Conservation (phyloP, 2,888 invertebrate species). For the Arrhopalites spinosus region DNA sequence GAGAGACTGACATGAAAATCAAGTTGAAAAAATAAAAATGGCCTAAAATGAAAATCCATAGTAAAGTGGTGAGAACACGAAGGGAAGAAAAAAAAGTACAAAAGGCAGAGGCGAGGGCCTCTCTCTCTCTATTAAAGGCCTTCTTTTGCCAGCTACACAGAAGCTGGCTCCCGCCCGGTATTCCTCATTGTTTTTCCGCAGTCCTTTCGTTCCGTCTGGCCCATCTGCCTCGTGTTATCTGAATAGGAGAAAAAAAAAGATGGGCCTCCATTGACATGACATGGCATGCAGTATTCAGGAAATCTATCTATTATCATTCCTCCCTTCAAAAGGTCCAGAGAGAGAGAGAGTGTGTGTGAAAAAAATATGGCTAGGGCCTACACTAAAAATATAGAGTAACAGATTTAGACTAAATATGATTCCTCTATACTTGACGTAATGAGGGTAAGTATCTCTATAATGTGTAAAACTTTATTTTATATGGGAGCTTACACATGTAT, state of each 20-base stretch:
- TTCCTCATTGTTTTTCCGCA: slow-evolving; percentile 28
- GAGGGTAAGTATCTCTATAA: background rate
- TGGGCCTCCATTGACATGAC: slow-evolving; percentile 2
- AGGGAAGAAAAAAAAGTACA: slow-evolving; percentile 14
- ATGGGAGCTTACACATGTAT: background rate
- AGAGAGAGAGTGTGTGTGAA: too few species aligned
- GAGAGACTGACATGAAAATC: slow-evolving; percentile 19
- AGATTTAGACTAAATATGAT: too few species aligned
- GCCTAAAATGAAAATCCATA: slow-evolving; percentile 31
- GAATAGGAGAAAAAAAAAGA: slow-evolving; percentile 1
- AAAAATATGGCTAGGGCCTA: too few species aligned
- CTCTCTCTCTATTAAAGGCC: slow-evolving; percentile 7
- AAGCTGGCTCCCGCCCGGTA: slow-evolving; percentile 26
- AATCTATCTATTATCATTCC: slow-evolving; percentile 3
- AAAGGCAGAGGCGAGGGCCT: slow-evolving; percentile 17
- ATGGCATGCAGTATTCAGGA: background rate
- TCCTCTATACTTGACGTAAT: too few species aligned
- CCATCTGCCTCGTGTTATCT: slow-evolving; percentile 27
- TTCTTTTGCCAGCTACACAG: slow-evolving; percentile 21
- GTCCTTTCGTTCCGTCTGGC: slow-evolving; percentile 33
- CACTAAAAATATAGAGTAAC: too few species aligned
- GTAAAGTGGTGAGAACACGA: slow-evolving; percentile 27
- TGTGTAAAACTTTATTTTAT: background rate
- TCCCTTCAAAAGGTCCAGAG: background rate
- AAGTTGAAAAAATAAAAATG: slow-evolving; percentile 21